Evolutionary conservation across 2,113 vertebrate species (phyloP), one percentile per base, ranked within the genome.

Genomic region (Crotalus viridis): DNA sequence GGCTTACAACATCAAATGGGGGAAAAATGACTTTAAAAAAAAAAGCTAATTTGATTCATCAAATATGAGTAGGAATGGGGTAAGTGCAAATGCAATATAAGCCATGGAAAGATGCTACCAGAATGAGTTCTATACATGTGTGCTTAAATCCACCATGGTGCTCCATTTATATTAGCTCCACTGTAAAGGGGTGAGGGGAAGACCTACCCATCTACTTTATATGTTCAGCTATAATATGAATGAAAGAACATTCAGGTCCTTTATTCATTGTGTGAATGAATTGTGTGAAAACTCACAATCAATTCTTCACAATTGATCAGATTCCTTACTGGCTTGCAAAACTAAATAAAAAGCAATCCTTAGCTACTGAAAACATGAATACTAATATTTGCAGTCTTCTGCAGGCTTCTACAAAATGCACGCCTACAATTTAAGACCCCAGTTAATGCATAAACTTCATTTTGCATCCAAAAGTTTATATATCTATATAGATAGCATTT

Each of bases 351-450:
- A 19, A n/a, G 43, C 69, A 87, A 48, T 24, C 3, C 26, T 91
- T 33, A n/a, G 19, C 39, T 88, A 52, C 51, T 93, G 52, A 88
- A 91, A 91, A n/a, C 59, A 54, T 22, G 90, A 39, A 52, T 57
- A 57, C 61, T 10, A 21, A 69, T 51, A 54, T 24, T 54, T 56
- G n/a, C 17, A 93, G 9, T 3, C 81, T 56, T 56, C 69, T 39
- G 43, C 61, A 21, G 17, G 24, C 19, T 89, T 48, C 57, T 81
- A 43, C 33, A 90, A 85, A n/a, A 22, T 8, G 48, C 39, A 86
- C 17, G 1, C 24, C 26, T 51, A 59, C 10, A n/a, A 91, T 87
- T 48, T 59, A 43, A 59, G 39, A 88, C 39, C 85, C 24, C 85
- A 0, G 19, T 33, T 74, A 94, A 94, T 91, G n/a, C 7, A 59